A percentile compares a stretch with the other conserved stretches of the same genome.
These are phyloP conservation scores for Beroe ovata DNA, from an alignment of 37 sponge, comb jelly and placozoan species.

Conservation along the genomic window DNA sequence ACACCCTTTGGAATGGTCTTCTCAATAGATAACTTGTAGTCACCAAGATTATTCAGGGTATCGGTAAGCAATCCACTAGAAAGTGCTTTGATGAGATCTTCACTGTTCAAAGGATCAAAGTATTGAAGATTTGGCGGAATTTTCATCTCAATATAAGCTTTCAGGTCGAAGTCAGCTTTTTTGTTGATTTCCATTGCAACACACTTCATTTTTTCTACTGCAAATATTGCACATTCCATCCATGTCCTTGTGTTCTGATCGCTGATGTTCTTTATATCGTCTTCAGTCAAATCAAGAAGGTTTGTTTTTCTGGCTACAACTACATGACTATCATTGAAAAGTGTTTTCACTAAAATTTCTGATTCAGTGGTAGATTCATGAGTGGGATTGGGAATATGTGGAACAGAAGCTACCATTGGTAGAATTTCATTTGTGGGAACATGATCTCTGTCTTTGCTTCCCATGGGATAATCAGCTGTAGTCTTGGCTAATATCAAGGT, in stretches of 20 bases:
- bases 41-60: neutral
- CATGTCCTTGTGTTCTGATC: neutral
- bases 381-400: no score
- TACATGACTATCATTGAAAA: constrained; percentile 18
- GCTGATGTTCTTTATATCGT: neutral
- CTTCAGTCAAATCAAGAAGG: neutral
- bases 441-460: neutral
- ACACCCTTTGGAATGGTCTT: neutral
- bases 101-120: constrained; percentile 5
- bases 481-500: neutral
- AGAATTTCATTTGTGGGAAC: neutral
- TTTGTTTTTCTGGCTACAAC: neutral
- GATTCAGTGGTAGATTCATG: neutral
- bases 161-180: neutral
- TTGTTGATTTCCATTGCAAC: neutral
- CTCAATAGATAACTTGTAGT: neutral
- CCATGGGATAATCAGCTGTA: neutral
- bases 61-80: neutral
- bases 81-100: neutral
- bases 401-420: neutral
- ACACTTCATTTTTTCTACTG: neutral
- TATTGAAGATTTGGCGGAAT: constrained; percentile 13
- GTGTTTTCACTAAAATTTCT: constrained; percentile 27
- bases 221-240: neutral
- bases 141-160: neutral